Percentiles rank a stretch among this genome's conserved stretches.
phyloP scores from a whole-genome alignment of 2,113 vertebrate species.

The Microtus richardsoni region DNA sequence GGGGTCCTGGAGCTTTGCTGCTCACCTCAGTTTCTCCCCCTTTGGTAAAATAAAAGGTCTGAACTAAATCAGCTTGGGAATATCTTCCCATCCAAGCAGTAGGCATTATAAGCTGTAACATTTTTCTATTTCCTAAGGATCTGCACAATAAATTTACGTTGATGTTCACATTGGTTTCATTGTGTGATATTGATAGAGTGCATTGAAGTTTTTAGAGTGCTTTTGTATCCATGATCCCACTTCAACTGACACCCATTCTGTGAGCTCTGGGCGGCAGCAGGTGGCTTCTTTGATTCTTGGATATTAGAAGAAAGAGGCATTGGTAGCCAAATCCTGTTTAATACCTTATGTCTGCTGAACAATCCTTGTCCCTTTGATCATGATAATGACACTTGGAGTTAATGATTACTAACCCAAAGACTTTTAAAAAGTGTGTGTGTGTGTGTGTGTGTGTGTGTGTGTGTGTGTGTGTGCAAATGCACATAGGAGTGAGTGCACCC shows the following conservation, averaged over 20 bases:
- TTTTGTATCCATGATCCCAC: background rate
- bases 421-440: background rate
- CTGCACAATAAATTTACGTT: background rate
- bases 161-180: background rate
- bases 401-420: background rate
- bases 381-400: background rate
- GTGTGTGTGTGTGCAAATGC: background rate
- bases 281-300: background rate
- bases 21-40: background rate
- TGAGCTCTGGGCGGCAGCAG: background rate
- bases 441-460: background rate
- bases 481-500: too few species aligned
- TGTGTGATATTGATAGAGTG: background rate
- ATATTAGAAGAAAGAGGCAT: accelerated
- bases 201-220: background rate
- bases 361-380: background rate
- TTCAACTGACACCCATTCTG: background rate
- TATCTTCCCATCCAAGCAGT: background rate
- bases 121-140: background rate
- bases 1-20: background rate
- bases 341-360: background rate
- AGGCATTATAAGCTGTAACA: background rate
- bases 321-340: accelerated
- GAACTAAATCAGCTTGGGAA: background rate
- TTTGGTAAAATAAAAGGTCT: background rate